Percentiles rank a stretch among this genome's conserved stretches.
These are phyloP conservation scores for Solenodon paradoxus DNA, from an alignment of 2,113 vertebrate genomes.

Conservation along the genomic window DNA sequence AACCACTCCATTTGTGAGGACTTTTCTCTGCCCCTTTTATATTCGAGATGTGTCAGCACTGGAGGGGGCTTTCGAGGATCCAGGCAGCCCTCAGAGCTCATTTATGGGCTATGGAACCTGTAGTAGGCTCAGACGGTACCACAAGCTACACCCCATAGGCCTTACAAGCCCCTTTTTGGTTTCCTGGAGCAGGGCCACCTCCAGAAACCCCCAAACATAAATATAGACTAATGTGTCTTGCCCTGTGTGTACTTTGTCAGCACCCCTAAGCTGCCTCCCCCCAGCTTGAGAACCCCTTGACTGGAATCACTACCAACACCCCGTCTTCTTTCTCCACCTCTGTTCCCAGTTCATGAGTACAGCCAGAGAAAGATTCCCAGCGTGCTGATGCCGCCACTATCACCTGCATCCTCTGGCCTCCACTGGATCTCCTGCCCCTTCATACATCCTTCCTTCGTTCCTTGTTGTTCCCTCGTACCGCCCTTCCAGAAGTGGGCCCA, in stretches of 20 bases:
- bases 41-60: too few relatives aligned
- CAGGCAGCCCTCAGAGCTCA: not conserved
- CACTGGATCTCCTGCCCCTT: not conserved
- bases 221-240: not conserved
- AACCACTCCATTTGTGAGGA: not conserved
- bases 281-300: not conserved
- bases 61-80: not conserved
- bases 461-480: not conserved
- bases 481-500: not conserved
- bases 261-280: not conserved
- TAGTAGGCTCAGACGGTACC: not conserved
- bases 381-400: not conserved
- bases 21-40: not conserved
- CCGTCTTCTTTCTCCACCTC: not conserved
- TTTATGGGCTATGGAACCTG: not conserved
- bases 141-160: not conserved
- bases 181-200: not conserved
- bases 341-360: not conserved
- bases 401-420: not conserved
- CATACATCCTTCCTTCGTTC: not conserved
- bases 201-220: not conserved
- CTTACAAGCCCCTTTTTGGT: not conserved
- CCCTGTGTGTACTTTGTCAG: not conserved
- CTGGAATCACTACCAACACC: not conserved
- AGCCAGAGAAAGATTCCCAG: not conserved